These are phyloP conservation scores for Lucilia cuprina DNA, from an alignment of 1,140 invertebrate genomes.

Conservation along the genomic window DNA sequence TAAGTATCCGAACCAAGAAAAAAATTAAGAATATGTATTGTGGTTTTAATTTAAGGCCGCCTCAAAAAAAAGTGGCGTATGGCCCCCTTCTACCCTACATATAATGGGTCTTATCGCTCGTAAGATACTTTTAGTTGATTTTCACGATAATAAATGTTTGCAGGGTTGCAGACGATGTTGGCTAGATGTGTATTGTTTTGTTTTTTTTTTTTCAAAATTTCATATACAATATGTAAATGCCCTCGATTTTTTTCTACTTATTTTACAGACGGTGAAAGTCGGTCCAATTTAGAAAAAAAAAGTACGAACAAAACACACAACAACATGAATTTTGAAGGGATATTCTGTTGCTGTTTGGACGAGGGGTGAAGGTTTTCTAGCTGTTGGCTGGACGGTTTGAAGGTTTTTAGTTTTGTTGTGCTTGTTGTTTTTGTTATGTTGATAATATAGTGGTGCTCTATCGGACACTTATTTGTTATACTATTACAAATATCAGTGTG, in stretches of 20 bases:
- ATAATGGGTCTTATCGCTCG: no score
- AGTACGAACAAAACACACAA: neutral
- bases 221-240: neutral
- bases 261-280: no score
- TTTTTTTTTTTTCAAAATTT: no score
- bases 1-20: no score
- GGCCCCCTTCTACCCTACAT: no score
- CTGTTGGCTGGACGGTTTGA: neutral
- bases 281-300: neutral
- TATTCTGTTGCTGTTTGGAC: neutral
- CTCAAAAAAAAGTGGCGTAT: no score
- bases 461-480: neutral
- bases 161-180: no score
- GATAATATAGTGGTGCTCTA: neutral
- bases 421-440: neutral
- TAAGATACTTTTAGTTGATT: no score
- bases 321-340: neutral
- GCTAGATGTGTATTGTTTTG: no score
- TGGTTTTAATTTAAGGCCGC: no score
- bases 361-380: neutral
- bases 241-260: neutral
- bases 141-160: no score
- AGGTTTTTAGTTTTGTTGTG: neutral
- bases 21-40: no score
- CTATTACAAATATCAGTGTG: neutral